phyloP scores from a whole-genome alignment of 2,113 vertebrate species.

The Ictalurus punctatus region DNA sequence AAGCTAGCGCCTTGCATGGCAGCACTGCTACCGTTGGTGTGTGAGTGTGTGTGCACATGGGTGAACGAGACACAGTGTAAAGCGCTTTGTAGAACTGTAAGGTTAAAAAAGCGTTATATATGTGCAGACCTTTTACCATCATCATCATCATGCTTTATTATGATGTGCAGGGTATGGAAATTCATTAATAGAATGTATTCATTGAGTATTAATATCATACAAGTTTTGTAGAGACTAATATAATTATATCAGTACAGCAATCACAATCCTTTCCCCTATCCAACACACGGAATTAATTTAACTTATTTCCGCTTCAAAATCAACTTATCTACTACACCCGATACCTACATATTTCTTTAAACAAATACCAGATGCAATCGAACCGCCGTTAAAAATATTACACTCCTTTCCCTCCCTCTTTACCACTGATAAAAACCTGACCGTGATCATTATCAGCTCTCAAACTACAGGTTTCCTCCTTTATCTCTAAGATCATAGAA shows the following conservation, averaged over 20 bases:
- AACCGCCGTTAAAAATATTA: neutral
- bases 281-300: neutral
- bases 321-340: neutral
- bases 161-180: neutral
- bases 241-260: neutral
- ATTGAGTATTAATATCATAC: neutral
- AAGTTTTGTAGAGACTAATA: neutral
- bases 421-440: neutral
- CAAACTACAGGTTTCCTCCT: neutral
- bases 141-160: neutral
- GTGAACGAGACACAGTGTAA: too few species aligned
- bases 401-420: neutral
- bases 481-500: neutral
- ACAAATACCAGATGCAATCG: neutral
- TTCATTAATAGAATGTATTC: neutral
- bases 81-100: too few species aligned
- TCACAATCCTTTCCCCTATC: neutral
- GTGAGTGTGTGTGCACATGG: too few species aligned
- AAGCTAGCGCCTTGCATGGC: too few species aligned
- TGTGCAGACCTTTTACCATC: neutral
- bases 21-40: too few species aligned
- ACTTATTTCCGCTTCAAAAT: neutral
- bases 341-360: neutral
- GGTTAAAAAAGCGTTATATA: too few species aligned
- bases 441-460: neutral